These are phyloP conservation scores for Malachius bipustulatus DNA, from an alignment of 2,888 invertebrate species.

Conservation along the genomic window DNA sequence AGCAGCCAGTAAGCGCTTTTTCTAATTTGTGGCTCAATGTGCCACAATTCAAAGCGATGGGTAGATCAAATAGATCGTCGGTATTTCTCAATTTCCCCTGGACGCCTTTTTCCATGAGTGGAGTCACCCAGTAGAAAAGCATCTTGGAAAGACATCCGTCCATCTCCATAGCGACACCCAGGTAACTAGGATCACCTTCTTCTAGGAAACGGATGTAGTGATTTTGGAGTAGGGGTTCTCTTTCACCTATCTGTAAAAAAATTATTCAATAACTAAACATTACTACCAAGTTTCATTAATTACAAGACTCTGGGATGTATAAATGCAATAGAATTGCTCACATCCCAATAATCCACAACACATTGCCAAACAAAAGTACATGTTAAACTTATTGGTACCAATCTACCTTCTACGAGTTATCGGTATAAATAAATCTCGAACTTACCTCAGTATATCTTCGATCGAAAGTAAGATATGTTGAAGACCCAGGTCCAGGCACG, in stretches of 20 bases:
- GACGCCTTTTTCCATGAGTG: conserved; percentile 70
- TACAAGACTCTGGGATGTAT: too few relatives aligned
- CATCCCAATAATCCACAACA: too few relatives aligned
- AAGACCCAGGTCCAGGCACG: conserved; percentile 47
- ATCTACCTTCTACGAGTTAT: too few relatives aligned
- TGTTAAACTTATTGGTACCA: too few relatives aligned
- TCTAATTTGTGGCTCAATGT: conserved; percentile 50
- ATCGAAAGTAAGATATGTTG: conserved; percentile 35
- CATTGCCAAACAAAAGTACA: too few relatives aligned
- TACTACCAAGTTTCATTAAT: conserved; percentile 1
- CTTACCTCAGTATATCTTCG: conserved; percentile 25
- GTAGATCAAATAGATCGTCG: conserved; percentile 77
- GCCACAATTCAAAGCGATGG: conserved; percentile 49
- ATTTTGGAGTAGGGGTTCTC: conserved; percentile 29
- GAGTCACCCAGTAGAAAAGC: conserved; percentile 80
- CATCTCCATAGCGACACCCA: conserved; percentile 77
- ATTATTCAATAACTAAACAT: not conserved
- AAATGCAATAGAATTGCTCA: too few relatives aligned
- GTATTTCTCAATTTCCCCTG: conserved; percentile 56
- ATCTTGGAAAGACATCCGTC: conserved; percentile 57
- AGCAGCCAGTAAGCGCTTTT: conserved; percentile 43
- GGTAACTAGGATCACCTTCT: conserved; percentile 52
- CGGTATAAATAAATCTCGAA: too few relatives aligned
- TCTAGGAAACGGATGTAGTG: conserved; percentile 56
- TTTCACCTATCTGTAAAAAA: conserved; percentile 26